Conservation (phyloP, 2,797 vertebrate species). For the Labeo calbasu region DNA sequence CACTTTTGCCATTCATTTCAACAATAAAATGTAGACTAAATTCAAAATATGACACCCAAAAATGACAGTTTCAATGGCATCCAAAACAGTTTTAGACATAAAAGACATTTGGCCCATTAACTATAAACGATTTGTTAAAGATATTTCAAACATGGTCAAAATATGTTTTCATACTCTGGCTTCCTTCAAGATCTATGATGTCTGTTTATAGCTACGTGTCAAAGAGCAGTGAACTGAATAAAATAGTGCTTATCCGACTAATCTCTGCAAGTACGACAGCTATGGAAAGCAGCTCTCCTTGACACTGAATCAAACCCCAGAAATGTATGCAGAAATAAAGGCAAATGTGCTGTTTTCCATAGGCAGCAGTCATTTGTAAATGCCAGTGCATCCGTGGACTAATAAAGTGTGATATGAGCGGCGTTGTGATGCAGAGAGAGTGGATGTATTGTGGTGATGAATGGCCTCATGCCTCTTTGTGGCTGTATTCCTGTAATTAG, state of each 20-base stretch:
- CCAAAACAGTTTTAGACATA: not conserved
- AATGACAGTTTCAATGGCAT: not conserved
- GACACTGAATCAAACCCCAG: slow-evolving; percentile 5
- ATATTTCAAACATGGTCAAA: not conserved
- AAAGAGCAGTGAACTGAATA: slow-evolving; percentile 18
- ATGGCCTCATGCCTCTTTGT: slow-evolving; percentile 20
- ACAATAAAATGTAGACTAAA: not conserved
- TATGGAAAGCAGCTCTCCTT: slow-evolving; percentile 18
- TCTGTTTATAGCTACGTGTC: not conserved
- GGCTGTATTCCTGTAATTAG: slow-evolving; percentile 4
- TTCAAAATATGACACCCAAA: not conserved
- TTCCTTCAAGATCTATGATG: not conserved
- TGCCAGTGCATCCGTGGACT: slow-evolving; percentile 15
- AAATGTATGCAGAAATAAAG: slow-evolving; percentile 14
- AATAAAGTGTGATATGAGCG: not conserved
- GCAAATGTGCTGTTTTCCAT: slow-evolving; percentile 15
- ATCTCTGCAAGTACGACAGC: not conserved
- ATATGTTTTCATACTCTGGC: slow-evolving; percentile 2
- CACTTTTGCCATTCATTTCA: not conserved
- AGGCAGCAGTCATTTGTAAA: slow-evolving; percentile 32
- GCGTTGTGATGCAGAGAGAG: not conserved
- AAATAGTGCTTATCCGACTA: not conserved
- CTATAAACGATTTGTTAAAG: not conserved
- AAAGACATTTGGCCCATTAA: not conserved
- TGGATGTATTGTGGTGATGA: slow-evolving; percentile 12